These are phyloP conservation scores for Ageneiosus marmoratus DNA, from an alignment of 2,113 vertebrate genomes.

Conservation along the genomic window DNA sequence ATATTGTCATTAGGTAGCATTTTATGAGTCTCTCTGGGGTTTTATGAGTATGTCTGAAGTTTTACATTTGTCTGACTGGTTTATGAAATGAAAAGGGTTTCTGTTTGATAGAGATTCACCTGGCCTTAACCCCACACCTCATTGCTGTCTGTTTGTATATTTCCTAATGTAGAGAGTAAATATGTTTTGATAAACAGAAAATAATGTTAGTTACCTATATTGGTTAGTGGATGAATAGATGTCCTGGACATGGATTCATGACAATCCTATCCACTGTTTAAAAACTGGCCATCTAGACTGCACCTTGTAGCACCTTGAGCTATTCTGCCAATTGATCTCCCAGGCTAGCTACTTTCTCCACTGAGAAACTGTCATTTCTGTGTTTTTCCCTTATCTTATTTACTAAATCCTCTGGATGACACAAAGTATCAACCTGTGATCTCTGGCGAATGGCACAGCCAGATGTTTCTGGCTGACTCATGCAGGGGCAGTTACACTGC, in stretches of 20 bases:
- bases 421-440: slow-evolving; percentile 1
- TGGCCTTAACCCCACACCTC: not conserved
- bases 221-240: not conserved
- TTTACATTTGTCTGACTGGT: slow-evolving; percentile 30
- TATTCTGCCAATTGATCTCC: slow-evolving; percentile 12
- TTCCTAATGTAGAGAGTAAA: not conserved
- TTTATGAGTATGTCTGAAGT: slow-evolving; percentile 8
- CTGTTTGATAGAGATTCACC: not conserved
- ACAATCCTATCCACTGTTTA: not conserved
- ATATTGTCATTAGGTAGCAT: slow-evolving; percentile 26
- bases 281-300: not conserved
- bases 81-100: slow-evolving; percentile 33
- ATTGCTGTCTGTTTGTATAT: not conserved
- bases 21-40: not conserved
- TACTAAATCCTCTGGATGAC: slow-evolving; percentile 29
- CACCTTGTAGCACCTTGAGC: not conserved
- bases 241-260: not conserved
- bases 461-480: slow-evolving; percentile 18
- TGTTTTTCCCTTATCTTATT: slow-evolving; percentile 40
- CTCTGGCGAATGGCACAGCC: slow-evolving; percentile 1
- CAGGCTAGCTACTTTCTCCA: not conserved
- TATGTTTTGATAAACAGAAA: not conserved
- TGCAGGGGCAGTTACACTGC: not conserved
- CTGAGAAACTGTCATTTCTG: slow-evolving; percentile 10
- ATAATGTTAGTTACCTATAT: not conserved